phyloP scores from a whole-genome alignment of 2,888 invertebrate species.

The Tanypteryx hageni region DNA sequence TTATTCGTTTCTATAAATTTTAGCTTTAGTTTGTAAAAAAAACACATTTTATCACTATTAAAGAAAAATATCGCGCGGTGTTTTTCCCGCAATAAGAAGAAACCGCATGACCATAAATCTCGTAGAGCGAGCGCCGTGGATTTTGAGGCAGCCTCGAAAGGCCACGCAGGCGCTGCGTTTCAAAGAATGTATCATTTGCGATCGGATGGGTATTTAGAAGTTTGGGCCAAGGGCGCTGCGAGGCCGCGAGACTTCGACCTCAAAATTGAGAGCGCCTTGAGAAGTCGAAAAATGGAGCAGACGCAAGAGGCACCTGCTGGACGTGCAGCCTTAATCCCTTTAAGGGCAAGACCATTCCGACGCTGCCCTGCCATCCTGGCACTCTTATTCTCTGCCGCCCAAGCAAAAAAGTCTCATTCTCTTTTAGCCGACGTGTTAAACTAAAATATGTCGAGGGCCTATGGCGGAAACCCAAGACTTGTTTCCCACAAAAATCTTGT shows the following conservation, averaged over 20 bases:
- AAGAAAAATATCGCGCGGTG: too few species aligned
- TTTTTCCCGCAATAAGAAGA: too few species aligned
- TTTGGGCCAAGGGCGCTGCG: constrained; percentile 49
- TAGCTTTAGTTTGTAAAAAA: too few species aligned
- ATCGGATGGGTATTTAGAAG: background rate
- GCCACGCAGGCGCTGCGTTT: background rate
- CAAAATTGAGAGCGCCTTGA: constrained; percentile 59
- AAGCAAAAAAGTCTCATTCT: background rate
- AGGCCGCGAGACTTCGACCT: constrained; percentile 37
- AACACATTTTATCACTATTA: too few species aligned
- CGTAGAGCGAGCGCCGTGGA: too few species aligned
- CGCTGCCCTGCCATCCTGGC: background rate
- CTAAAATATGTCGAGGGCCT: too few species aligned
- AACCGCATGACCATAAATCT: too few species aligned
- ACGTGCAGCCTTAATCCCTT: background rate
- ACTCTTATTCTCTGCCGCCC: background rate
- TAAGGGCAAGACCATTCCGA: background rate
- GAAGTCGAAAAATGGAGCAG: constrained; percentile 21
- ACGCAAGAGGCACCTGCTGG: background rate
- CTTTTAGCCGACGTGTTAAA: too few species aligned
- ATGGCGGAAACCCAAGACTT: too few species aligned
- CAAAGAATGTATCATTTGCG: too few species aligned
- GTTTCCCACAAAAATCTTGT: too few species aligned
- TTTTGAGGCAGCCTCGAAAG: background rate
- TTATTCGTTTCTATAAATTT: too few species aligned